Evolutionary conservation across 1,140 invertebrate genomes (phyloP).

Genomic region (Cotesia chilonis): DNA sequence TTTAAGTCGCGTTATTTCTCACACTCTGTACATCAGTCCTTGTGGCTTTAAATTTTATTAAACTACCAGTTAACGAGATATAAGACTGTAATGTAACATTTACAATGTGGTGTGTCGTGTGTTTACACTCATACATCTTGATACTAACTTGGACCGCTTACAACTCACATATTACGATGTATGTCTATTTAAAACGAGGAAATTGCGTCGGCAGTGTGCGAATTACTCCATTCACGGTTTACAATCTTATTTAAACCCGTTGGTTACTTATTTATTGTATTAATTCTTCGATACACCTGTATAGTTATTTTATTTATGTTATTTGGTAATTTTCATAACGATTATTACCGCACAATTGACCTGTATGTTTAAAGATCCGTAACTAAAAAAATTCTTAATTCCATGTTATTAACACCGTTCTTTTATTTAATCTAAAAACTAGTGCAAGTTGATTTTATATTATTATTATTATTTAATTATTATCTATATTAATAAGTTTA

Average conservation of each 20-base stretch:
- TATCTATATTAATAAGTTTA: not conserved
- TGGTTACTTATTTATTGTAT: constrained; percentile 1
- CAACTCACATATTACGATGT: not conserved
- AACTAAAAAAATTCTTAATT: not conserved
- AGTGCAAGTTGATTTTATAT: not conserved
- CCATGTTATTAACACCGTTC: too few species aligned
- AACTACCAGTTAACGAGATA: too few species aligned
- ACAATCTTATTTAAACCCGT: constrained; percentile 28
- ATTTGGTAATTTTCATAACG: not conserved
- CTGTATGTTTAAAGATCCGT: constrained; percentile 11
- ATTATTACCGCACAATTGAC: constrained; percentile 5
- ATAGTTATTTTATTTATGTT: not conserved
- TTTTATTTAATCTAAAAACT: not conserved
- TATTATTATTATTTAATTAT: not conserved
- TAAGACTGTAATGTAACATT: too few species aligned
- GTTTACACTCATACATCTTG: not conserved
- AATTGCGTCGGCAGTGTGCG: constrained; percentile 26
- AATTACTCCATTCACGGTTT: constrained; percentile 29
- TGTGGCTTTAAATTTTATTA: too few species aligned
- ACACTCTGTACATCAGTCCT: constrained; percentile 1
- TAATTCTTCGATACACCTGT: not conserved
- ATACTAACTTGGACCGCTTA: not conserved
- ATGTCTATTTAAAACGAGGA: constrained; percentile 22
- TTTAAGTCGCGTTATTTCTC: constrained; percentile 14
- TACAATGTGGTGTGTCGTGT: not conserved